These are phyloP conservation scores for Piaya cayana DNA, from an alignment of 2,113 vertebrate species.

Conservation along the genomic window DNA sequence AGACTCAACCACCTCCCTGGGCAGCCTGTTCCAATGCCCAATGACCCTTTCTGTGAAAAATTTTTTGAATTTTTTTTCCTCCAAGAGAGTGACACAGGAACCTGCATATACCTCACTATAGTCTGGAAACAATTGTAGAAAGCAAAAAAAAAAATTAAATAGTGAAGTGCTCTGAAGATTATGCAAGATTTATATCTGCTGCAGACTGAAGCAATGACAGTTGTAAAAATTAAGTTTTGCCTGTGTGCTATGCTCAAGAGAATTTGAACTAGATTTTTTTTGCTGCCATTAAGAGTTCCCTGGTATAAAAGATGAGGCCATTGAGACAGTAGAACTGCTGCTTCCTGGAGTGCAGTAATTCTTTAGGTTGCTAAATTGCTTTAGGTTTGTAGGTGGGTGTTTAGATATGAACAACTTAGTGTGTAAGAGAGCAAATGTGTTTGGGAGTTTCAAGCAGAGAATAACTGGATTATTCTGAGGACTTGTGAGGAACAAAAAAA, in stretches of 20 bases:
- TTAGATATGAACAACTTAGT: background rate
- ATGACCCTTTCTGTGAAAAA: too few relatives aligned
- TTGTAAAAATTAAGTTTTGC: background rate
- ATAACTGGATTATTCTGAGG: background rate
- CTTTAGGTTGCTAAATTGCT: background rate
- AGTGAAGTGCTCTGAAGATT: background rate
- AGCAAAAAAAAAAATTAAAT: background rate
- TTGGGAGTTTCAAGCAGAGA: background rate
- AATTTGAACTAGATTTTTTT: background rate
- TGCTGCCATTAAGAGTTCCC: background rate
- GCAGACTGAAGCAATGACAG: background rate
- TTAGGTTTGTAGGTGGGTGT: background rate
- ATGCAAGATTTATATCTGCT: background rate
- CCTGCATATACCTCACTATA: background rate
- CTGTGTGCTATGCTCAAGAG: rapidly evolving
- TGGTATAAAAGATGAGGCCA: background rate
- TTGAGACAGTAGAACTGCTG: background rate
- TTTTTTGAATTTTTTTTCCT: too few relatives aligned
- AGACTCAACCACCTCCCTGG: too few relatives aligned
- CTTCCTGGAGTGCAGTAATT: background rate
- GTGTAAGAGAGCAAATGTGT: background rate
- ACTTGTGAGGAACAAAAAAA: background rate
- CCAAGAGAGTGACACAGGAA: rapidly evolving
- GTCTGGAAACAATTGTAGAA: background rate
- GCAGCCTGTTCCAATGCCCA: too few relatives aligned